Conservation (phyloP, 2,888 invertebrate species). For the Eilema caniola region DNA sequence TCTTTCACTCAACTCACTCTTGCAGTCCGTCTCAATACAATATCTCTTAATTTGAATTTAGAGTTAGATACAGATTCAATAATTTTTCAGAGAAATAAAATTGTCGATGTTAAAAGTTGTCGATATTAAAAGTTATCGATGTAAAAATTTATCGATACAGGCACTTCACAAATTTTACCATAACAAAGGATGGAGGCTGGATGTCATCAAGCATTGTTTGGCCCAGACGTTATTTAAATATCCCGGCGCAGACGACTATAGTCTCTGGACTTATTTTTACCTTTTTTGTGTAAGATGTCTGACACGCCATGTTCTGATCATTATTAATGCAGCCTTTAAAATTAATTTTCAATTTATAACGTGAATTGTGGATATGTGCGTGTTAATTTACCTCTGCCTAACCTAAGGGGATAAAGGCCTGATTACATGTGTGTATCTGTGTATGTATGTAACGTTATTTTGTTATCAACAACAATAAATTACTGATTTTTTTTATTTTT, state of each 20-base stretch:
- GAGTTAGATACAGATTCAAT: neutral
- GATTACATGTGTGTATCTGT: too few species aligned
- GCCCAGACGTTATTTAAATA: constrained; percentile 83
- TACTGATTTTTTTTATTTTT: too few species aligned
- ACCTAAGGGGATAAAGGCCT: too few species aligned
- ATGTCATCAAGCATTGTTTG: constrained; percentile 78
- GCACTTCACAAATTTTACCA: constrained; percentile 72
- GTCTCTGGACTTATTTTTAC: constrained; percentile 61
- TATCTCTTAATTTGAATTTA: neutral
- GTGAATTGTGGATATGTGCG: too few species aligned
- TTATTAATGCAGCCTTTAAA: constrained; percentile 2
- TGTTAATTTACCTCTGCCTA: too few species aligned
- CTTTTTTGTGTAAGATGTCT: constrained; percentile 64
- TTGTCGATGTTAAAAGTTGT: neutral
- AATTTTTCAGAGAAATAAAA: too few species aligned
- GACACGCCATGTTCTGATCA: constrained; percentile 55
- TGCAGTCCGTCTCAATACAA: too few species aligned
- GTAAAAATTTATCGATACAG: constrained; percentile 11
- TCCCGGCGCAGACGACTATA: constrained; percentile 63
- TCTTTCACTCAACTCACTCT: neutral
- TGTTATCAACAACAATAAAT: too few species aligned
- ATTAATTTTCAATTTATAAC: neutral
- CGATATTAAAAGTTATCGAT: constrained; percentile 9
- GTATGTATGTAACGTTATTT: too few species aligned
- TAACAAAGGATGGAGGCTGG: constrained; percentile 75